These are phyloP conservation scores for Druon quercuslanigerum DNA, from an alignment of 1,140 invertebrate species.

Conservation along the genomic window DNA sequence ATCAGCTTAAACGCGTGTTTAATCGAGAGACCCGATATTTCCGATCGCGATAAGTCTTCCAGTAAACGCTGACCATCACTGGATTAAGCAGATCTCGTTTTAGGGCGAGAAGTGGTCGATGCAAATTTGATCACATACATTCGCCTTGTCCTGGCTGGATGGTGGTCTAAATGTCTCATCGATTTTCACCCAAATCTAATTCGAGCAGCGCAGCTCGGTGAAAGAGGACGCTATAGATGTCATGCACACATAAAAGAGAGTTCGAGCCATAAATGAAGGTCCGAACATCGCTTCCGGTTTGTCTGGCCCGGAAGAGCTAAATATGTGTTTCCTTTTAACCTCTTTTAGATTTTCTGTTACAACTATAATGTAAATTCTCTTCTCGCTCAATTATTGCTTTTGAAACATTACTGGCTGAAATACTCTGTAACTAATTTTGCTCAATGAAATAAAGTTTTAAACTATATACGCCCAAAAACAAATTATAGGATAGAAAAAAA, in stretches of 20 bases:
- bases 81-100: constrained; percentile 28
- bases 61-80: constrained; percentile 26
- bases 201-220: background rate
- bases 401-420: no score
- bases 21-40: constrained; percentile 22
- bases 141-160: constrained; percentile 13
- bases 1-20: constrained; percentile 24
- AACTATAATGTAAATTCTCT: no score
- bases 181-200: constrained; percentile 18
- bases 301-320: constrained; percentile 18
- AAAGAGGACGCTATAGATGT: constrained; percentile 9
- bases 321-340: constrained; percentile 1
- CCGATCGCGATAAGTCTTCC: constrained; percentile 27
- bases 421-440: no score
- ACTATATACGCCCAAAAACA: no score
- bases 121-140: constrained; percentile 30
- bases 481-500: no score
- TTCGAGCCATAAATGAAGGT: constrained; percentile 33
- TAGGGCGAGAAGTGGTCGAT: constrained; percentile 27
- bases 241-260: constrained; percentile 35
- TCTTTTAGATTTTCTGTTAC: background rate
- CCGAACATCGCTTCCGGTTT: constrained; percentile 30
- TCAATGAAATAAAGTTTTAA: no score
- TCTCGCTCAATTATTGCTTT: no score
- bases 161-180: constrained; percentile 18